Base-by-base conservation (phyloP, 2,888 invertebrate genomes). In the Dyspetes luteomarginatus region DNA sequence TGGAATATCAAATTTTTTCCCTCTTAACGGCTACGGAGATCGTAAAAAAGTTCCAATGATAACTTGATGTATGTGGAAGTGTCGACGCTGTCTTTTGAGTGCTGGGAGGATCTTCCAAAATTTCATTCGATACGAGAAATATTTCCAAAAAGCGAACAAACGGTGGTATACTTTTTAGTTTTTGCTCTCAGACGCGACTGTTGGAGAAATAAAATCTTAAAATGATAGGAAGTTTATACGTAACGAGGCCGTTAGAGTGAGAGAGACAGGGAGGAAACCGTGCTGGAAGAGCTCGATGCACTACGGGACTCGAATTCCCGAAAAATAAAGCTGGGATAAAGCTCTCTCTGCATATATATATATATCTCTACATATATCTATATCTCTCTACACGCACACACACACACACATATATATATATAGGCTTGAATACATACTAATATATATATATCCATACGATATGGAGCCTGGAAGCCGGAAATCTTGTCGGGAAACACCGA, bases 1-100 rank as follows among this genome's bases (percentile, higher is more conserved):
- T 75, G 67, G 24, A 75, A 75, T 75, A 67, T 75, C 12, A 75
- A 75, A 75, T 75, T 58, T n/a, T n/a, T 67, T 52, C 58, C 30
- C n/a, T 56, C 75, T 75, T 67, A 75, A 67, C 67, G 67, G 75
- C 75, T 41, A 75, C 67, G 67, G n/a, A 50, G 48, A 75, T 50
- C 67, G 48, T 36, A 60, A 75, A 58, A 30, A 5, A 17, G 55
- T 67, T 75, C 45, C 28, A 17, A 36, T 56, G 41, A 67, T 48
- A 75, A 75, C 65, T 64, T 22, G 56, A 45, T 64, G 52, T 60
- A 62, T 62, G 62, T 36, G 60, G 12, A 7, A 28, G 55, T 28
- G 28, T 64, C 64, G 64, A 52, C 30, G 45, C 45, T 45, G 56
- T 26, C n/a, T 64, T 64, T 48, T 26, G 56, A 74, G 56, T 43